Base-by-base conservation (phyloP, 2,113 vertebrate genomes). In the Melospiza georgiana region DNA sequence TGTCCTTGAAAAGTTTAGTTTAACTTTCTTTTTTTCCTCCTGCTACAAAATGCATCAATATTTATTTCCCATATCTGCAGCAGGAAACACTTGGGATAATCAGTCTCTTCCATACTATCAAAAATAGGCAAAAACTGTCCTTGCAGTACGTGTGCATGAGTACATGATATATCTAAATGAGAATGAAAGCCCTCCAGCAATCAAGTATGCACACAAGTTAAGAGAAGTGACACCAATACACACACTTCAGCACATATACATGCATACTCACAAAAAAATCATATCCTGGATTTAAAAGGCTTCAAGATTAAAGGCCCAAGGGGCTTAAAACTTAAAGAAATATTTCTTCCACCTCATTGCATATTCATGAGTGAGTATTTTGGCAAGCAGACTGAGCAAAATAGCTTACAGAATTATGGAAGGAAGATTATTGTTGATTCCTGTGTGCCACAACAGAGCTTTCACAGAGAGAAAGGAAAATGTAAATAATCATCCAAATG, bases 221-320 rank as follows among this genome's bases (percentile, higher is more conserved):
- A 98, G 96, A 98, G 98, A 95, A 98, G 96, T 97, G 98, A 98
- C 95, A 97, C 97, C 68, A 93, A n/a, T 59, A 35, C 65, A 86
- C 68, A 86, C 66, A 75, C 92, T 93, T 80, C 92, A 92, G 76
- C 92, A 93, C 79, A 96, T 96, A 94, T 41, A 92, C 78, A 88
- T 97, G 95, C 94, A 84, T 41, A 71, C 6, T 3, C 95, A 95
- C 92, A 96, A 89, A 95, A 95, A 96, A 88, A 88, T 98, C 98
- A 65, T 98, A 98, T 96, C 97, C 97, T 91, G 97, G 98, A 33
- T 98, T 99, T 94, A 99, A 98, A 97, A 98, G 96, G 69, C 98
- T 98, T 39, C 98, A 98, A 97, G 98, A 99, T 95, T 96, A 86
- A 88, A 96, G 82, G 92, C 94, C 93, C 87, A 95, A 86, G 82